A percentile compares a stretch with the other conserved stretches of the same genome.
Evolutionary conservation across 2,888 invertebrate species (phyloP).

Genomic region (Sisyra terminalis): DNA sequence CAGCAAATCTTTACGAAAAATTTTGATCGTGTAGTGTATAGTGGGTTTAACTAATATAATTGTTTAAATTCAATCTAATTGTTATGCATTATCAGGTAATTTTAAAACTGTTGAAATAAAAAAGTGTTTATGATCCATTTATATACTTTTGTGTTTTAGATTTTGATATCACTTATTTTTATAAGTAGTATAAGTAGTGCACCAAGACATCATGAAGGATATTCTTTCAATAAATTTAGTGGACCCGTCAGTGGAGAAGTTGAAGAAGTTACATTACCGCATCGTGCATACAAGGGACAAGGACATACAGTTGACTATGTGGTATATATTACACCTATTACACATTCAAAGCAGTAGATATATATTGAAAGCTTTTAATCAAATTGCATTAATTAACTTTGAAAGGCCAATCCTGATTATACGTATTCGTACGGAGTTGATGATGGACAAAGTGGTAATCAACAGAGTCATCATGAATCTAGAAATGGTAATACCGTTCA

Average conservation of each 20-base stretch:
- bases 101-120: too few species aligned
- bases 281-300: constrained; percentile 32
- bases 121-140: too few species aligned
- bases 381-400: constrained; percentile 11
- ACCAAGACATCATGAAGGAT: constrained; percentile 28
- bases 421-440: constrained; percentile 60
- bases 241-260: constrained; percentile 57
- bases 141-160: too few species aligned
- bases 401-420: constrained; percentile 57
- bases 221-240: constrained; percentile 53
- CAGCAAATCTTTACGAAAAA: too few species aligned
- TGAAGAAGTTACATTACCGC: constrained; percentile 35
- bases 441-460: constrained; percentile 54
- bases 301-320: constrained; percentile 37
- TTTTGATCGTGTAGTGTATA: too few species aligned
- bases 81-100: too few species aligned
- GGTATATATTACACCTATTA: constrained; percentile 45
- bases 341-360: not conserved
- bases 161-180: too few species aligned
- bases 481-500: constrained; percentile 54
- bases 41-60: too few species aligned
- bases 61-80: too few species aligned
- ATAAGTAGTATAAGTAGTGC: too few species aligned
- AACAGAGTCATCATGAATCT: constrained; percentile 53
- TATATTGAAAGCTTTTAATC: not conserved